Percentiles rank a stretch among this genome's conserved stretches.
phyloP scores from a whole-genome alignment of 2,113 vertebrate genomes.

The Anser brachyrhynchus region DNA sequence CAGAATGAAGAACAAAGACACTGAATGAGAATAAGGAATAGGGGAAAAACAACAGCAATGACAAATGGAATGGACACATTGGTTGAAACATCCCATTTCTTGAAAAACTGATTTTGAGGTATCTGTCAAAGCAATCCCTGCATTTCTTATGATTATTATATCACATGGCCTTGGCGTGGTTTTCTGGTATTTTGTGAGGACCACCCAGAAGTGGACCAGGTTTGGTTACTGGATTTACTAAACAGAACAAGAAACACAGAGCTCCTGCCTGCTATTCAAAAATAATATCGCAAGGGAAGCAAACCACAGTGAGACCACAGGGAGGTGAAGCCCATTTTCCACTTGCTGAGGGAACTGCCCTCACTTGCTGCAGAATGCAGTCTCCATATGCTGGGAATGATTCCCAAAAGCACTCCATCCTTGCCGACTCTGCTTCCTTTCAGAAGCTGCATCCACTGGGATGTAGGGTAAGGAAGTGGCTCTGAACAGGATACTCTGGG shows the following conservation, averaged over 20 bases:
- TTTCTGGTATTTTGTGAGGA: background rate
- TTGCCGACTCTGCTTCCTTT: constrained; percentile 54
- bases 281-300: constrained; percentile 73
- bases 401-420: constrained; percentile 58
- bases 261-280: constrained; percentile 63
- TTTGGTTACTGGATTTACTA: constrained; percentile 69
- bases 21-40: background rate
- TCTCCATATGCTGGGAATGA: constrained; percentile 62
- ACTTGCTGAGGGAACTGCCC: constrained; percentile 55
- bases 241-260: constrained; percentile 47
- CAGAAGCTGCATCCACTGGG: constrained; percentile 49
- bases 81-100: constrained; percentile 58
- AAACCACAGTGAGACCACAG: constrained; percentile 73
- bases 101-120: constrained; percentile 64
- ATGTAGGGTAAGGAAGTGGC: constrained; percentile 43
- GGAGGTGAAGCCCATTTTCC: constrained; percentile 72
- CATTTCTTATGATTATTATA: constrained; percentile 51
- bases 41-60: fast-evolving
- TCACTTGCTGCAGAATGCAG: constrained; percentile 45
- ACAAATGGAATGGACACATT: background rate
- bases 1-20: background rate
- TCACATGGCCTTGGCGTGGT: constrained; percentile 30
- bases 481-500: constrained; percentile 68
- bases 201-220: constrained; percentile 69
- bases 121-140: constrained; percentile 46